Evolutionary conservation across 2,113 vertebrate genomes (phyloP).

Genomic region (Pyrgilauda ruficollis): DNA sequence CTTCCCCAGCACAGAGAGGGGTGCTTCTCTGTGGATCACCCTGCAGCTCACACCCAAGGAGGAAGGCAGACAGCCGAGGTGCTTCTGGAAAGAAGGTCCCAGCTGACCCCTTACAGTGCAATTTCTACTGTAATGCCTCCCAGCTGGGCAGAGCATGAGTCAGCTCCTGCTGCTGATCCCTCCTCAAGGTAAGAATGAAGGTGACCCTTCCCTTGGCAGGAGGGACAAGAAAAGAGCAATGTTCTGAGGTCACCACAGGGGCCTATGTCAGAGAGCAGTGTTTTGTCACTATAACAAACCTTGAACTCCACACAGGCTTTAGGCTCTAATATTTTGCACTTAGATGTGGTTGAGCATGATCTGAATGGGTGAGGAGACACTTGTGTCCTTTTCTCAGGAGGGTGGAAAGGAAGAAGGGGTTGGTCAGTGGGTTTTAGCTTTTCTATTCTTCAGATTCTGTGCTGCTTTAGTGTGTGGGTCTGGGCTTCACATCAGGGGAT

Average conservation of each 20-base stretch:
- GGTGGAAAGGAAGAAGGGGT: neutral
- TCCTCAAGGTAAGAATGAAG: neutral
- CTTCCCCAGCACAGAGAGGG: fast-evolving
- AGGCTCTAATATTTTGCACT: neutral
- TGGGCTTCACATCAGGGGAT: neutral
- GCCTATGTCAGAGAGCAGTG: neutral
- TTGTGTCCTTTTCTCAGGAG: neutral
- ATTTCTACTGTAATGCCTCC: neutral
- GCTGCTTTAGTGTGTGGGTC: neutral
- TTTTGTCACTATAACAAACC: neutral
- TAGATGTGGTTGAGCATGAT: fast-evolving
- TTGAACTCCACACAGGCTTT: neutral
- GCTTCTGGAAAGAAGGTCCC: neutral
- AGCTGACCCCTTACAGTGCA: fast-evolving
- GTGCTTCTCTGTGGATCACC: fast-evolving
- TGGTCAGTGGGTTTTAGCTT: neutral
- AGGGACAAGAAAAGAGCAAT: neutral
- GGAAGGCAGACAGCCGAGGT: neutral
- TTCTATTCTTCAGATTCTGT: neutral
- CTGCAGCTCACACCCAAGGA: too few relatives aligned
- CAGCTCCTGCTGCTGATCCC: neutral
- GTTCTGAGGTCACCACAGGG: neutral
- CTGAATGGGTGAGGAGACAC: neutral
- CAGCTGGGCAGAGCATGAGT: neutral
- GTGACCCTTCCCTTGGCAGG: neutral